Evolutionary conservation across 2,797 vertebrate genomes (phyloP).

Genomic region (Artibeus jamaicensis): DNA sequence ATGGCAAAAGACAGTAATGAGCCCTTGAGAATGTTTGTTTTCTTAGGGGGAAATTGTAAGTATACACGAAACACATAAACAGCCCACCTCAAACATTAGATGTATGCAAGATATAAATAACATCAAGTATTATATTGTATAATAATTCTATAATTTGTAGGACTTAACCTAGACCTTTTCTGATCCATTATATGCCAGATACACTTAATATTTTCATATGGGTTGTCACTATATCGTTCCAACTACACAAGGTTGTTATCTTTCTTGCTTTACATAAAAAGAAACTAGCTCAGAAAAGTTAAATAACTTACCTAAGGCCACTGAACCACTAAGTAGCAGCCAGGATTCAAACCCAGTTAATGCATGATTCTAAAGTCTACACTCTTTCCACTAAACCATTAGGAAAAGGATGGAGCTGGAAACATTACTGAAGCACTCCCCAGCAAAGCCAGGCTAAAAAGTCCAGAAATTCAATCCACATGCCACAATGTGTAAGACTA

Average conservation of each 20-base stretch:
- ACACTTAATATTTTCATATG: background rate
- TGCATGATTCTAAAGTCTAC: background rate
- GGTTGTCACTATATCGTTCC: background rate
- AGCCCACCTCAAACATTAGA: background rate
- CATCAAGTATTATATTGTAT: background rate
- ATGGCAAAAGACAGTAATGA: background rate
- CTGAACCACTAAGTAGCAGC: background rate
- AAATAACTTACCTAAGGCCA: background rate
- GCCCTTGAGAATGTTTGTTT: constrained; percentile 10
- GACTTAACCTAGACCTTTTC: constrained; percentile 15
- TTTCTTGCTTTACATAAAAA: background rate
- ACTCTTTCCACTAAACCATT: background rate
- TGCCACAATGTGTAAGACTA: background rate
- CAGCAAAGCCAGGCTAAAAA: background rate
- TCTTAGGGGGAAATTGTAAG: background rate
- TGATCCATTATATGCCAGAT: background rate
- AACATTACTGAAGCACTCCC: background rate
- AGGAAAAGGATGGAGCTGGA: background rate
- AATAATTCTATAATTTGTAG: constrained; percentile 26
- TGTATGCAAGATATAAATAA: constrained; percentile 10
- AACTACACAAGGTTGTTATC: background rate
- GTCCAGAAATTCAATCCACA: background rate
- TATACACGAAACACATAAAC: background rate
- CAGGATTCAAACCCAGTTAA: background rate
- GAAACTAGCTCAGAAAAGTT: background rate